Evolutionary conservation across 2,113 vertebrate genomes (phyloP), one percentile per base, ranked within the genome.

Genomic region (Hypanus sabinus): DNA sequence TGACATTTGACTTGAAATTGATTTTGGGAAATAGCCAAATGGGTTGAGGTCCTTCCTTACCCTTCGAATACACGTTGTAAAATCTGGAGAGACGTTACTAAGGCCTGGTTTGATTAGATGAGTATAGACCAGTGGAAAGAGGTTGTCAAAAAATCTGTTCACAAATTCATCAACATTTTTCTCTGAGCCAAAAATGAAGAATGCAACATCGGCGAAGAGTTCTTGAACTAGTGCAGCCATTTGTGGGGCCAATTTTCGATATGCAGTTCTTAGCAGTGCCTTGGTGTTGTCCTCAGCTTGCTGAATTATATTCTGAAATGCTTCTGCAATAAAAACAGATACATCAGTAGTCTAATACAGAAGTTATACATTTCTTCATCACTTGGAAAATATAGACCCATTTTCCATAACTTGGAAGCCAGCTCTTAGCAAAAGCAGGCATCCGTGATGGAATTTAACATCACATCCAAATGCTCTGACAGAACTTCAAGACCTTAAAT

Each of bases 101-200:
- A 94, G 94, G 60, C 95, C 95, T 0, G 97, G 97, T 94, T 96
- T 96, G 95, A 98, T 95, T 94, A 98, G 95, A 3, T 96, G 97
- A 94, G 96, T 96, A 95, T 98, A 98, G 94, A 98, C 97, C 11
- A 97, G 94, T 0, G 97, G 98, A 94, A 99, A 98, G 85, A 99
- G 96, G 0, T 95, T 96, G 11, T 98, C 97, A 76, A 98, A 98
- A 96, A 98, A 98, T 90, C 97, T 96, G 62, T 97, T 97, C 16
- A 98, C 96, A n/a, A 96, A 95, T 93, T 97, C 97, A 73, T 98
- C 97, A 0, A 96, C 95, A 94, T 94, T 96, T 90, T 97, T 1
- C 0, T 98, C 98, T 0, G 96, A 96, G 0, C 98, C 98, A 96
- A 99, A 96, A 76, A 98, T 73, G 94, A 98, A 99, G 90, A 99